These are phyloP conservation scores for Gymnoscopelus microlampas DNA, from an alignment of 2,797 vertebrate species.

Conservation along the genomic window DNA sequence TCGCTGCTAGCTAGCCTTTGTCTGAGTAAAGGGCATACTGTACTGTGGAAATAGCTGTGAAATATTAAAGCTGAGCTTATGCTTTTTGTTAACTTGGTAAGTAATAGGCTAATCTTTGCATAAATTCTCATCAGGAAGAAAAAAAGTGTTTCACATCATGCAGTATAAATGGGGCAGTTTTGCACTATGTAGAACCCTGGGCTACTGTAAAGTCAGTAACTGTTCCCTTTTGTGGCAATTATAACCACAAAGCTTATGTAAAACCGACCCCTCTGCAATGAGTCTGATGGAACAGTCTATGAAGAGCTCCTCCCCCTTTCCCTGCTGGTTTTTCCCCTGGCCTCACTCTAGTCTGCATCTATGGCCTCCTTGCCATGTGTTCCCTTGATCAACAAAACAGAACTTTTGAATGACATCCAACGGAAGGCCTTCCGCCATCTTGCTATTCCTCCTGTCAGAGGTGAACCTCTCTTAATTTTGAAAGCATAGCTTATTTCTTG, in stretches of 20 bases:
- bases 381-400: slow-evolving; percentile 1
- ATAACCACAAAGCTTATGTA: not conserved
- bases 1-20: slow-evolving; percentile 60
- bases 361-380: not conserved
- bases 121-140: not conserved
- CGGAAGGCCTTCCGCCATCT: not conserved
- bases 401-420: slow-evolving; percentile 3
- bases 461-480: not conserved
- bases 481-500: not conserved
- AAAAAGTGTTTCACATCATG: not conserved
- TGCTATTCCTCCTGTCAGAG: not conserved
- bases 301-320: slow-evolving; percentile 27
- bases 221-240: too few relatives aligned
- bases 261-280: not conserved
- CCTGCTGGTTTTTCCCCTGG: not conserved
- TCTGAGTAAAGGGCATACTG: slow-evolving; percentile 27
- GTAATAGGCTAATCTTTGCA: not conserved
- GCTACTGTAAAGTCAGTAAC: too few relatives aligned
- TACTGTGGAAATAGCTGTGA: slow-evolving; percentile 12
- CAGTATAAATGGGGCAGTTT: not conserved
- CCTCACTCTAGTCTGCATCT: slow-evolving; percentile 1
- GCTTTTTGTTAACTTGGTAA: not conserved
- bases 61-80: slow-evolving; percentile 13
- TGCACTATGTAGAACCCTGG: too few relatives aligned
- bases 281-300: slow-evolving; percentile 18